A percentile compares a stretch with the other conserved stretches of the same genome.
These are phyloP conservation scores for Xenopus petersii DNA, from an alignment of 2,797 vertebrate genomes.

Conservation along the genomic window DNA sequence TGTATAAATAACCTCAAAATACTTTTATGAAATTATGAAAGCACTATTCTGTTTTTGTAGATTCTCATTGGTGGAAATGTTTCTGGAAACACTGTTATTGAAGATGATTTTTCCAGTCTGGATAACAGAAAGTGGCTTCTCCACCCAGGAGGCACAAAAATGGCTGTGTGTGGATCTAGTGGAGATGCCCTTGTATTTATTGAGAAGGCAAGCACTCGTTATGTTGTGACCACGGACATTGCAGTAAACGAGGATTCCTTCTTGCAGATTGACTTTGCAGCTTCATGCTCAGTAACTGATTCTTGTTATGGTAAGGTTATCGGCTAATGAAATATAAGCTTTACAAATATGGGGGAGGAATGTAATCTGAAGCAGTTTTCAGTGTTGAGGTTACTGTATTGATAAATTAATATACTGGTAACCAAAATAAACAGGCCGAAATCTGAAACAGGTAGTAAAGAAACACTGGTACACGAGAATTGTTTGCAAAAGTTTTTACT, in stretches of 20 bases:
- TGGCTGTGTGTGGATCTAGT: conserved; percentile 95
- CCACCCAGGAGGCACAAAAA: conserved; percentile 91
- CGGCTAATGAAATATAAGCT: neutral
- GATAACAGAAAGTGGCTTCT: conserved; percentile 94
- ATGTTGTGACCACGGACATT: conserved; percentile 92
- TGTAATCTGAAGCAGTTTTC: too few species aligned
- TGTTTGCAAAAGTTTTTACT: too few species aligned
- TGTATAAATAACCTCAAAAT: too few species aligned
- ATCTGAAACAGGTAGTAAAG: too few species aligned
- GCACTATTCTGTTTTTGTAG: conserved; percentile 61
- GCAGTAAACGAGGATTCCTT: conserved; percentile 91
- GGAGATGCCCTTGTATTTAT: conserved; percentile 96
- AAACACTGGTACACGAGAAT: too few species aligned
- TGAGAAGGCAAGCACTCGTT: conserved; percentile 96
- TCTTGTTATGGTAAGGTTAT: conserved; percentile 89
- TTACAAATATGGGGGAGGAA: too few species aligned
- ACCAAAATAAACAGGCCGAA: too few species aligned
- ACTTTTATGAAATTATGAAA: too few species aligned
- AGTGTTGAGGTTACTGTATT: too few species aligned
- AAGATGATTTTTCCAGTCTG: conserved; percentile 89
- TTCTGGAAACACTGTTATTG: conserved; percentile 90
- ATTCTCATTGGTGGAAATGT: conserved; percentile 95
- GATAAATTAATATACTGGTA: too few species aligned
- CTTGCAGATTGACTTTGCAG: conserved; percentile 96
- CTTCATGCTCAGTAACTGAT: conserved; percentile 95